Base-by-base conservation (phyloP, 2,797 vertebrate genomes). In the Anas georgica region DNA sequence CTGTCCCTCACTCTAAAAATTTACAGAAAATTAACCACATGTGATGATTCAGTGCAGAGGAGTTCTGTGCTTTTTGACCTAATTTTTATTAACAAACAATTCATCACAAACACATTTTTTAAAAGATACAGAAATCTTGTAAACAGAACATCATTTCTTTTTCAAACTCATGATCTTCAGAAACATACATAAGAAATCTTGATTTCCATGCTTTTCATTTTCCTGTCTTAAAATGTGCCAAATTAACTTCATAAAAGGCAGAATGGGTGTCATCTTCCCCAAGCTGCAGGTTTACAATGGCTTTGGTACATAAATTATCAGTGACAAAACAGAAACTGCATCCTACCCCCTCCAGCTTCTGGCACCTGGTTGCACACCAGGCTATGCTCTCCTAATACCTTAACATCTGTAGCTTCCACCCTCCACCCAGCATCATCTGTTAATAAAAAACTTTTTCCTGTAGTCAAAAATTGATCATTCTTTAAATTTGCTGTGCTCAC, bases 301-400 rank as follows among this genome's bases (percentile, higher is more conserved):
- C 21, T 72, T 59, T 56, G 11, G 17, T 37, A n/a, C 8, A 58
- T 3, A 69, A 29, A 22, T 20, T 67, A 78, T 41, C 45, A 3
- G 14, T 50, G 66, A 64, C 63, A 25, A 68, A 92, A 88, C 12
- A 70, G 13, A 67, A 93, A 64, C 16, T 64, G 54, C 35, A 48
- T 17, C 52, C 17, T 66, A 56, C n/a, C 22, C 18, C 31, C 17
- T 68, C 6, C 4, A 56, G 18, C 20, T 88, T 72, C 43, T 56
- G 10, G 10, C 28, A 55, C 10, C 28, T 68, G 23, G 59, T 25
- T 0, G 0, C 26, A 80, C 7, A 64, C 12, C 55, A 83, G 18
- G 3, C 72, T 69, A 79, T 8, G 9, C 17, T 37, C 35, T 83
- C 25, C 55, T 56, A 80, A 80, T 63, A n/a, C 64, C 28, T 52